phyloP scores from a whole-genome alignment of 2,888 invertebrate species.

The Acanthosepion pharaonis region DNA sequence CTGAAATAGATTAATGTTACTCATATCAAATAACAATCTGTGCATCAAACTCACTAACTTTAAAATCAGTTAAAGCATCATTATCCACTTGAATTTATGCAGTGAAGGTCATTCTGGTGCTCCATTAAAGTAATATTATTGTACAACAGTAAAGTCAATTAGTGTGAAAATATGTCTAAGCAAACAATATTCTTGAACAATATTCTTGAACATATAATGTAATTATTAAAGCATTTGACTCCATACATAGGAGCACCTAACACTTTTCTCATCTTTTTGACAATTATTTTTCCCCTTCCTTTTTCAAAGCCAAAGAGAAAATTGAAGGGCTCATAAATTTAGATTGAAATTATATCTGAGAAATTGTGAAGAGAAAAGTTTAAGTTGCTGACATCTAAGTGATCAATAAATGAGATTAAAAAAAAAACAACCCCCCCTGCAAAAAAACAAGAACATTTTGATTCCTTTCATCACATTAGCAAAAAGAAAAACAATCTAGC shows the following conservation, averaged over 20 bases:
- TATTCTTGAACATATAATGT: background rate
- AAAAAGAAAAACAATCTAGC: background rate
- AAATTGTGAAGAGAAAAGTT: background rate
- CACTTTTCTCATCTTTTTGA: background rate
- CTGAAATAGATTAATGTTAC: too few species aligned
- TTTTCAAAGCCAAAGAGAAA: background rate
- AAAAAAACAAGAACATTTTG: background rate
- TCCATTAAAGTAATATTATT: background rate
- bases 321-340: slow-evolving; percentile 33
- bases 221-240: background rate
- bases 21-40: too few species aligned
- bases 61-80: too few species aligned
- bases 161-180: background rate
- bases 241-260: background rate
- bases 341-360: background rate
- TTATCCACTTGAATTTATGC: too few species aligned
- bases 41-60: too few species aligned
- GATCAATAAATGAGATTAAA: background rate
- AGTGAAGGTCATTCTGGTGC: too few species aligned
- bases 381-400: background rate
- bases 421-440: too few species aligned
- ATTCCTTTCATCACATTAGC: background rate
- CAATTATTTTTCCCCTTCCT: background rate
- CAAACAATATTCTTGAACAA: background rate
- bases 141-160: background rate